A percentile compares a stretch with the other conserved stretches of the same genome.
Evolutionary conservation across 2,113 vertebrate genomes (phyloP).

Genomic region (Reinhardtius hippoglossoides): DNA sequence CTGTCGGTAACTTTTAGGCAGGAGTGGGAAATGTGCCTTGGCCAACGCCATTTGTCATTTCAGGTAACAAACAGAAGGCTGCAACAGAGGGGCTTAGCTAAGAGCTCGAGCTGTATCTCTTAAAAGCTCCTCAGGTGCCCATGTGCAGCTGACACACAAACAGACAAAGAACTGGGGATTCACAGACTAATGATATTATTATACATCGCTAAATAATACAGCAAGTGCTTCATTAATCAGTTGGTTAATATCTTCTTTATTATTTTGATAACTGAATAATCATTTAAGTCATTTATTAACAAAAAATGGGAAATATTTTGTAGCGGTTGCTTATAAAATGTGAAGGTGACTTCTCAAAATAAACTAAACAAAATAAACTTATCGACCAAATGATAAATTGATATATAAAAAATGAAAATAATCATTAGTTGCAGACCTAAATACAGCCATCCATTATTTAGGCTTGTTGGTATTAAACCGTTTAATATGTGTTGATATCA

Average conservation of each 20-base stretch:
- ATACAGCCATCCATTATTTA: background rate
- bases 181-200: slow-evolving; percentile 1
- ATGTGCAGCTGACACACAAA: slow-evolving; percentile 22
- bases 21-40: slow-evolving; percentile 60
- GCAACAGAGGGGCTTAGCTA: slow-evolving; percentile 59
- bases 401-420: background rate
- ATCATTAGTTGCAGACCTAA: background rate
- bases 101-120: slow-evolving; percentile 63
- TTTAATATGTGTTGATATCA: background rate
- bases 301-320: background rate
- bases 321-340: background rate
- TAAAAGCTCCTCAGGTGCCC: slow-evolving; percentile 52
- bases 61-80: slow-evolving; percentile 64
- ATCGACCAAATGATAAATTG: too few relatives aligned
- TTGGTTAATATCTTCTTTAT: background rate
- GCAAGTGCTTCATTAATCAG: background rate
- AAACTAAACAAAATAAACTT: background rate
- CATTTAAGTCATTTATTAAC: background rate
- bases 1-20: slow-evolving; percentile 69
- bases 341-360: background rate
- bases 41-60: slow-evolving; percentile 62
- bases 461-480: background rate
- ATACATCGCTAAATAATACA: background rate
- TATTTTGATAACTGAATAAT: slow-evolving; percentile 4
- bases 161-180: background rate